phyloP scores from a whole-genome alignment of 2,797 vertebrate genomes.

The Anniella stebbinsi region DNA sequence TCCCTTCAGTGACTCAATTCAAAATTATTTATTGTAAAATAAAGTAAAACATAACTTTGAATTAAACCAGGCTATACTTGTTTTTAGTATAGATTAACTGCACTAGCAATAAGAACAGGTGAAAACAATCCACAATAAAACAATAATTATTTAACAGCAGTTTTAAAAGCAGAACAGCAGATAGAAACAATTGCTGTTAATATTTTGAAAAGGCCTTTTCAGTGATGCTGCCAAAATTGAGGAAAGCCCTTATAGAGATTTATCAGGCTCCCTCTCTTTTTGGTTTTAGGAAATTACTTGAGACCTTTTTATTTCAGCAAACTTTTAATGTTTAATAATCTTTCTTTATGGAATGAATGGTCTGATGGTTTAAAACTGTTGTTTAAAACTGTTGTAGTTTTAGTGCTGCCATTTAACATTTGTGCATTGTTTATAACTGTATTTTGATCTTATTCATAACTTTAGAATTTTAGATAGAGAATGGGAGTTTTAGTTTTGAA shows the following conservation, averaged over 20 bases:
- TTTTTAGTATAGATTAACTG: not conserved
- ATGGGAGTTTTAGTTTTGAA: no score
- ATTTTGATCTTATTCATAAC: not conserved
- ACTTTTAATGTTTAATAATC: not conserved
- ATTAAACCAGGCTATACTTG: not conserved
- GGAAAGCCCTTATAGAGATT: not conserved
- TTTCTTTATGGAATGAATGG: not conserved
- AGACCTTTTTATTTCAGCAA: not conserved
- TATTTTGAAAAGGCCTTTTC: not conserved
- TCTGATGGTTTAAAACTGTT: not conserved
- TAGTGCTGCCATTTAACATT: not conserved
- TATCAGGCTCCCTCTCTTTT: not conserved
- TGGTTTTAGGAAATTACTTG: not conserved
- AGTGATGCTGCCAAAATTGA: not conserved
- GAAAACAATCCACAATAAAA: not conserved
- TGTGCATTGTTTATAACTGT: not conserved
- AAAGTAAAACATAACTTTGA: not conserved
- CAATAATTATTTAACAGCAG: not conserved
- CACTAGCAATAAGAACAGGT: not conserved
- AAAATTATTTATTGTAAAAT: not conserved
- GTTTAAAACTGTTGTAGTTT: no score
- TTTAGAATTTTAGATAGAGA: not conserved
- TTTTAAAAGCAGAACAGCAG: not conserved
- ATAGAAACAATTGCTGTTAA: not conserved
- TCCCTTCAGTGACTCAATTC: constrained; percentile 19